phyloP scores from a whole-genome alignment of 2,888 invertebrate genomes.

The Calameuta idolon region DNA sequence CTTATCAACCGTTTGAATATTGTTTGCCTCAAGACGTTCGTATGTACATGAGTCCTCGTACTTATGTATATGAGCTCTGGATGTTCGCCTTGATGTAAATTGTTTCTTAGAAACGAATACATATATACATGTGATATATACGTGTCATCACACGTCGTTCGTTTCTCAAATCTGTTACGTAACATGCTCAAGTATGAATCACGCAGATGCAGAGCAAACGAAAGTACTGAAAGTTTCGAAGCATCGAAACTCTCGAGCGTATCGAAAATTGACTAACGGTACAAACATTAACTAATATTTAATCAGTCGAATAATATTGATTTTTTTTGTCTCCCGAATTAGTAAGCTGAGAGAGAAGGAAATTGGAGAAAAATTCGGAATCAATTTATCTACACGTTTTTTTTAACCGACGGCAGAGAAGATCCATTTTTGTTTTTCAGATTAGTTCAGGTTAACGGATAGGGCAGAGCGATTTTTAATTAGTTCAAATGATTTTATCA shows the following conservation, averaged over 20 bases:
- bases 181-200: neutral
- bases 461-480: neutral
- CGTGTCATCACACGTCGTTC: neutral
- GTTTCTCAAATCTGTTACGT: neutral
- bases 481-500: neutral
- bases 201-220: neutral
- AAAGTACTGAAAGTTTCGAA: neutral
- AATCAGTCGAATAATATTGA: too few relatives aligned
- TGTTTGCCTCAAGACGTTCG: neutral
- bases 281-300: too few relatives aligned
- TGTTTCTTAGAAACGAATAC: neutral
- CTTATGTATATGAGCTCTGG: neutral
- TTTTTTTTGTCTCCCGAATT: too few relatives aligned
- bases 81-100: neutral
- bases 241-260: neutral
- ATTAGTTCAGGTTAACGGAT: too few relatives aligned
- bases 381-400: too few relatives aligned
- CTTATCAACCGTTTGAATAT: neutral
- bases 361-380: too few relatives aligned
- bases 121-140: neutral
- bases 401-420: too few relatives aligned
- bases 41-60: neutral
- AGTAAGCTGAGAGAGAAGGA: too few relatives aligned
- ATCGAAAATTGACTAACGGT: too few relatives aligned
- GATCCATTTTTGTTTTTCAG: too few relatives aligned